A percentile compares a stretch with the other conserved stretches of the same genome.
Evolutionary conservation across 2,113 vertebrate species (phyloP).

Genomic region (Rhipidura dahli): DNA sequence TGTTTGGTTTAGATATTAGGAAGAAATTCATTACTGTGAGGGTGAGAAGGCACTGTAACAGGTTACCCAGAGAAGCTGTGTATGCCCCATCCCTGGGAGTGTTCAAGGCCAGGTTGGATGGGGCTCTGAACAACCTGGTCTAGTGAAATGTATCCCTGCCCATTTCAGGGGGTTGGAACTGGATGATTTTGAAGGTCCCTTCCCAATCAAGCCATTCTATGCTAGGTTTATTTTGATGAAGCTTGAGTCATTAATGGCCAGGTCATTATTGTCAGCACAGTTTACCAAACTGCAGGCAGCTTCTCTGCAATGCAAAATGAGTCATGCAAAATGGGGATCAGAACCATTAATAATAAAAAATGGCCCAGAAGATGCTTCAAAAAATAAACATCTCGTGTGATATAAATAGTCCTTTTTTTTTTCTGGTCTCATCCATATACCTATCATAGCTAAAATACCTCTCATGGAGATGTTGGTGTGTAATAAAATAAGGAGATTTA

Average conservation of each 20-base stretch:
- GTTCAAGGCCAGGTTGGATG: not conserved
- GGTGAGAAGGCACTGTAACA: not conserved
- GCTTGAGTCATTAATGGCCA: conserved; percentile 23
- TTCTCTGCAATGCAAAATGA: not conserved
- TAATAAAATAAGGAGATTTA: not conserved
- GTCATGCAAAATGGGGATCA: not conserved
- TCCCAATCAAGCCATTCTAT: not conserved
- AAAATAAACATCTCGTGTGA: not conserved
- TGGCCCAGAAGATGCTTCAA: conserved; percentile 21
- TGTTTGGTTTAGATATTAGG: not conserved
- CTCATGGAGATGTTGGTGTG: not conserved
- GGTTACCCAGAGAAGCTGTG: not conserved
- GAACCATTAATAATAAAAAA: not conserved
- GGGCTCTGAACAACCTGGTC: not conserved
- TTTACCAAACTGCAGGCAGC: not conserved
- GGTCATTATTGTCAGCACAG: conserved; percentile 2
- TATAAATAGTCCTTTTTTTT: not conserved
- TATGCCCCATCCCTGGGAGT: not conserved
- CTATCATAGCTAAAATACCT: not conserved
- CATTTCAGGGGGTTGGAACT: not conserved
- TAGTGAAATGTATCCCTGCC: not conserved
- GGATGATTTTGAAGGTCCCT: not conserved
- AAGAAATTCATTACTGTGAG: not conserved
- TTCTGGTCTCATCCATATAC: not conserved
- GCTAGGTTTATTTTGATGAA: not conserved